Evolutionary conservation across 2,888 invertebrate genomes (phyloP), one percentile per base, ranked within the genome.

Genomic region (Neria commutata): DNA sequence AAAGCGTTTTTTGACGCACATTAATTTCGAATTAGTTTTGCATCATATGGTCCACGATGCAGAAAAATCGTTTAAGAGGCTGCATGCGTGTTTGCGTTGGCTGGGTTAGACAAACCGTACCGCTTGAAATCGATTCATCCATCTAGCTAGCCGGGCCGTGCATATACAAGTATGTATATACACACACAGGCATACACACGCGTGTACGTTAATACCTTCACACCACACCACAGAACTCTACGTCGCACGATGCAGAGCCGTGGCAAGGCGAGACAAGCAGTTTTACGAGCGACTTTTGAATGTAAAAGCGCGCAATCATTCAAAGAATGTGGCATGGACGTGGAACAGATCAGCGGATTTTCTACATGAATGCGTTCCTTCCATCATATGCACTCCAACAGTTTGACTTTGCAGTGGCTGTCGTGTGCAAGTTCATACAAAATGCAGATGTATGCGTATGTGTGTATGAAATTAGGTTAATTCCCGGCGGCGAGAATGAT

Each of bases 1-100:
- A 19, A 14, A 42, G 14, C 42, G 21, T 42, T 42, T 42, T 19
- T 42, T 66, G 67, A 77, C 77, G 75, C 78, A 78, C 81, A 81
- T 81, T 82, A 82, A 82, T 79, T 82, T 81, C 79, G 77, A 82
- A 82, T 81, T 81, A 81, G 81, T 81, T 81, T 81, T 81, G 80
- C 82, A 82, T 81, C 81, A 81, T 81, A 79, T 81, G 81, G 77
- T 79, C 76, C 74, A 78, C 79, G 80, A 81, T 79, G 81, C 80
- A 79, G 80, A 82, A 81, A 79, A 81, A 78, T 77, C 79, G 72
- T 73, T 70, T 70, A 66, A 67, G 42, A 8, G 19, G 19, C 42
- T 21, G 42, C 42, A 4, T 37, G 37, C 37, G 11, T 37, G 42
- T 14, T 42, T 4, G 19, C 42, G 17, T 5, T 8, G 6, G 29